Evolutionary conservation across 2,113 vertebrate genomes (phyloP).

Genomic region (Labeo rohita): DNA sequence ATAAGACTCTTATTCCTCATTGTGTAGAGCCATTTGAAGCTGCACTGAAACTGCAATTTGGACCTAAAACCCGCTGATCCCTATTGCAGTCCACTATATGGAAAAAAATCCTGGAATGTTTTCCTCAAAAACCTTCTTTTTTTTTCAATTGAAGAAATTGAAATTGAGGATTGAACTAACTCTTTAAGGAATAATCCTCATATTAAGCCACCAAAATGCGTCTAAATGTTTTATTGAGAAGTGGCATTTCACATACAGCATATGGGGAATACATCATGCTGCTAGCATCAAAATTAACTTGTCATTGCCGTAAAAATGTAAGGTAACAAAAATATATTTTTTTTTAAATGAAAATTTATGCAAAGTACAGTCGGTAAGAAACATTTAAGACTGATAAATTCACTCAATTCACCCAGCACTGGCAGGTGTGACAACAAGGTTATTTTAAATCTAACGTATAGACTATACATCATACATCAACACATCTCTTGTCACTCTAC

Average conservation of each 20-base stretch:
- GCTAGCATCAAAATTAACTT: neutral
- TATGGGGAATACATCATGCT: neutral
- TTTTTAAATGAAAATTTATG: neutral
- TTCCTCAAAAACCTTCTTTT: too few species aligned
- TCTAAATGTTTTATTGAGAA: neutral
- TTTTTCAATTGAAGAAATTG: too few species aligned
- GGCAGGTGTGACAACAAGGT: neutral
- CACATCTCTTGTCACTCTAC: neutral
- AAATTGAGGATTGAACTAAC: too few species aligned
- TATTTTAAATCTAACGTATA: slow-evolving; percentile 6
- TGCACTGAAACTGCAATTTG: too few species aligned
- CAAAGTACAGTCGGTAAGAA: neutral
- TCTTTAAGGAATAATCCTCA: neutral
- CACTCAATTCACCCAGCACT: neutral
- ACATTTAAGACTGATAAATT: neutral
- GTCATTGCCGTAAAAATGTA: neutral
- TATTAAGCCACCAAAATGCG: neutral
- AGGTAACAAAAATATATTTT: neutral
- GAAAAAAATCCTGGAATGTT: too few species aligned
- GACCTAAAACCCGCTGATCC: too few species aligned
- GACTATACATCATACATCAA: neutral
- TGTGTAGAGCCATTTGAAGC: too few species aligned
- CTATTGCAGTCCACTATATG: too few species aligned
- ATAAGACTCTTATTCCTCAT: too few species aligned
- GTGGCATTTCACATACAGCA: neutral